phyloP scores from a whole-genome alignment of 2,888 invertebrate species.

The Zele albiditarsus region DNA sequence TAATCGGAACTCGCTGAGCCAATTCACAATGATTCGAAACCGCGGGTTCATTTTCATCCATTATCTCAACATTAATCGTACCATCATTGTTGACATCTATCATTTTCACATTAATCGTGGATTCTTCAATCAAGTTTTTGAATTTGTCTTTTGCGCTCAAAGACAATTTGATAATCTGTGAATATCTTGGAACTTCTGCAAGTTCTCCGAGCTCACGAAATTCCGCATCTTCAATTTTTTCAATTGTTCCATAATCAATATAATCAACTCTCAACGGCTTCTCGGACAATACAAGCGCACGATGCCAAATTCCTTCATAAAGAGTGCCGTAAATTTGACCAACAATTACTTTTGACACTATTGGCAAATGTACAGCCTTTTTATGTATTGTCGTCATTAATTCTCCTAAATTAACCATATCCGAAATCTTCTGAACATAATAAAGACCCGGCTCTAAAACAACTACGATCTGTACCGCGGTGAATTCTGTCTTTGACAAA shows the following conservation, averaged over 20 bases:
- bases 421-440: conserved; percentile 56
- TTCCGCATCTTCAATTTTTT: conserved; percentile 33
- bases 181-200: conserved; percentile 36
- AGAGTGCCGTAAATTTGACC: conserved; percentile 54
- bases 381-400: conserved; percentile 52
- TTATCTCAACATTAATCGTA: conserved; percentile 12
- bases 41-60: background rate
- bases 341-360: conserved; percentile 43
- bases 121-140: conserved; percentile 40
- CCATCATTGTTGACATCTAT: conserved; percentile 36
- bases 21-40: background rate
- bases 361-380: conserved; percentile 16
- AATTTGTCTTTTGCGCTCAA: conserved; percentile 46
- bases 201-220: conserved; percentile 50
- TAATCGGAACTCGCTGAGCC: background rate
- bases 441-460: conserved; percentile 44
- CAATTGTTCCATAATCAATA: conserved; percentile 60
- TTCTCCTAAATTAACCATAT: conserved; percentile 31
- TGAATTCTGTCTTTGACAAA: conserved; percentile 53
- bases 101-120: conserved; percentile 51
- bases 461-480: conserved; percentile 50
- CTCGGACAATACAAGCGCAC: conserved; percentile 52
- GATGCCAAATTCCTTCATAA: conserved; percentile 56
- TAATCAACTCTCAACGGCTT: conserved; percentile 55
- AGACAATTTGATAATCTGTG: conserved; percentile 38